These are phyloP conservation scores for Halictus quadricinctus DNA, from an alignment of 2,888 invertebrate species.

Conservation along the genomic window DNA sequence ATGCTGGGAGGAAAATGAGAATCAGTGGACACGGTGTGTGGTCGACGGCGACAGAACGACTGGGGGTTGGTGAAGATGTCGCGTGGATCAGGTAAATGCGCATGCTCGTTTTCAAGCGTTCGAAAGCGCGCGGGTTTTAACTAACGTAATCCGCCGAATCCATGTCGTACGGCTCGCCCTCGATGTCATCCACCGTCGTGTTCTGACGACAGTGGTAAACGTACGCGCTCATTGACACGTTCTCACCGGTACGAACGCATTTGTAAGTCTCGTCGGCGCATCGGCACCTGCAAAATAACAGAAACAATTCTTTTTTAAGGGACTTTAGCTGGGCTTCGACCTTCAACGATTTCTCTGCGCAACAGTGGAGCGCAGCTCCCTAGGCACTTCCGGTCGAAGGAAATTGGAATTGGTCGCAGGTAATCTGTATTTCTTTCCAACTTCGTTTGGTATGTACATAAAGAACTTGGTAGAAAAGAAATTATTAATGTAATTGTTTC, in stretches of 20 bases:
- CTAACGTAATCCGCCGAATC: conserved; percentile 38
- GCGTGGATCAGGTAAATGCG: conserved; percentile 35
- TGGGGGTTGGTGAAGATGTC: background rate
- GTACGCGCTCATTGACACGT: conserved; percentile 85
- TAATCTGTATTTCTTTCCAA: background rate
- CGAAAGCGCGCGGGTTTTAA: conserved; percentile 32
- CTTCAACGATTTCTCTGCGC: background rate
- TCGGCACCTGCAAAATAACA: conserved; percentile 82
- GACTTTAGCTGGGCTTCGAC: background rate
- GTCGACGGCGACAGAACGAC: conserved; percentile 15
- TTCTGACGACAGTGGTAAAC: conserved; percentile 84
- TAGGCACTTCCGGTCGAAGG: background rate
- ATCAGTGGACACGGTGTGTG: background rate
- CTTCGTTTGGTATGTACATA: background rate
- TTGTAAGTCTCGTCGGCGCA: conserved; percentile 82
- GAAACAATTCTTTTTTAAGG: background rate
- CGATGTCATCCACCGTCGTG: conserved; percentile 74
- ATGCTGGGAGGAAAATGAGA: background rate
- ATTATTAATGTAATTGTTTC: background rate
- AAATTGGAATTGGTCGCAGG: background rate
- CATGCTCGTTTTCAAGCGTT: conserved; percentile 21
- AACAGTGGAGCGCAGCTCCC: background rate
- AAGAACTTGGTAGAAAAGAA: background rate
- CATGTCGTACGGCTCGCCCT: conserved; percentile 40
- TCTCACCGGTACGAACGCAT: conserved; percentile 84